phyloP scores from a whole-genome alignment of 2,888 invertebrate species.

The Polylopha cassiicola region DNA sequence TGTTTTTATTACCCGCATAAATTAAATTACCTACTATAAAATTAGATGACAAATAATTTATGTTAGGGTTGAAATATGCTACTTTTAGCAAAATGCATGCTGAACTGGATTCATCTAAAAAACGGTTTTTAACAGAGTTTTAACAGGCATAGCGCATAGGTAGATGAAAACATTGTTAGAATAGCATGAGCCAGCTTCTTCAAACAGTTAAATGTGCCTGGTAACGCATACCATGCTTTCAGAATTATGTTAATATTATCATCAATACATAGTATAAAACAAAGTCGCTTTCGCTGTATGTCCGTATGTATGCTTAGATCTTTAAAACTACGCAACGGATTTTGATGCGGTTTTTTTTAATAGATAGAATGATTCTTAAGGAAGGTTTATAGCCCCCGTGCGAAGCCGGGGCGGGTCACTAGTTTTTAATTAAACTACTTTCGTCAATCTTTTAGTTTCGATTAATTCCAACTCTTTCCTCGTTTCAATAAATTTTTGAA shows the following conservation, averaged over 20 bases:
- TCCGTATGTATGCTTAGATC: no score
- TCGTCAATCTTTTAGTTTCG: constrained; percentile 23
- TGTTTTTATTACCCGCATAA: constrained; percentile 17
- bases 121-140: constrained; percentile 28
- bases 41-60: constrained; percentile 27
- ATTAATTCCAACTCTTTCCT: constrained; percentile 28
- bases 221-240: constrained; percentile 30
- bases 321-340: no score
- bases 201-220: constrained; percentile 30
- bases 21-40: constrained; percentile 23
- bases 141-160: constrained; percentile 29
- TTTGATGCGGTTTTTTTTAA: no score
- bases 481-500: constrained; percentile 25
- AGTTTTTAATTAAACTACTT: constrained; percentile 25
- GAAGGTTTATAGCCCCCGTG: no score
- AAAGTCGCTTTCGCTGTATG: no score
- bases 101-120: constrained; percentile 30
- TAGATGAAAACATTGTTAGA: constrained; percentile 28
- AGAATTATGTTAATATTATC: constrained; percentile 30
- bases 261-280: no score
- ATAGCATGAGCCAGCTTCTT: constrained; percentile 31
- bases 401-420: no score
- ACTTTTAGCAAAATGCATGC: constrained; percentile 32
- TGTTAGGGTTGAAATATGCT: constrained; percentile 26
- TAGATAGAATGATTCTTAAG: no score